phyloP scores from a whole-genome alignment of 2,888 invertebrate genomes.

The Apamea epomidion region DNA sequence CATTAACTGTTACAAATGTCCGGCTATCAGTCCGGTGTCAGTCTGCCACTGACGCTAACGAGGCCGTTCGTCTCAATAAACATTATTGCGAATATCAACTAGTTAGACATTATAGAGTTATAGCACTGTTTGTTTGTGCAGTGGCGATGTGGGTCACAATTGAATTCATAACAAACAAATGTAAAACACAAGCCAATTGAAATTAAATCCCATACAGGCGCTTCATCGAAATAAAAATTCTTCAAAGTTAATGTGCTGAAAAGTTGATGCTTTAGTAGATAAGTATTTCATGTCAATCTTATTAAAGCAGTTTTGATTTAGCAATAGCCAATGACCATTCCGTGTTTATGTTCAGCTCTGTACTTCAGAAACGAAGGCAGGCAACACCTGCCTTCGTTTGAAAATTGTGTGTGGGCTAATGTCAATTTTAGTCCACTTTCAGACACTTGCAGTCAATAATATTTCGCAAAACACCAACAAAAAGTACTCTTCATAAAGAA shows the following conservation, averaged over 20 bases:
- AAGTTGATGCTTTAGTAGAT: not conserved
- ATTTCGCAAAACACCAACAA: slow-evolving; percentile 10
- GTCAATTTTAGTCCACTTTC: not conserved
- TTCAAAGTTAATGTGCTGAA: not conserved
- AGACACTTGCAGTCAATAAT: not conserved
- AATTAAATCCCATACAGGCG: too few relatives aligned
- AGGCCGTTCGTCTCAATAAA: slow-evolving; percentile 51
- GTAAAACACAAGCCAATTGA: not conserved
- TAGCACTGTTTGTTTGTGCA: slow-evolving; percentile 13
- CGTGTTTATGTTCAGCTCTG: not conserved
- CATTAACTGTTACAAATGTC: slow-evolving; percentile 45
- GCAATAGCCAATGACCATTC: not conserved
- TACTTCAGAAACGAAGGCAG: not conserved
- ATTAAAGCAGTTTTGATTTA: not conserved
- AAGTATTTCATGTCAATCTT: not conserved
- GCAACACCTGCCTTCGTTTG: too few relatives aligned
- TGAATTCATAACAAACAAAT: too few relatives aligned
- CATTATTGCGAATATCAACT: slow-evolving; percentile 40
- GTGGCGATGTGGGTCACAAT: not conserved
- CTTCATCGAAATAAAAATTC: not conserved
- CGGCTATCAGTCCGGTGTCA: slow-evolving; percentile 39
- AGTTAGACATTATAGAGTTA: slow-evolving; percentile 17
- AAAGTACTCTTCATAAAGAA: slow-evolving; percentile 32
- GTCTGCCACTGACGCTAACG: slow-evolving; percentile 39
- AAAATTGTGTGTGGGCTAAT: too few relatives aligned